These are phyloP conservation scores for Hydroisotoma schaefferi DNA, from an alignment of 2,888 invertebrate species.

Conservation along the genomic window DNA sequence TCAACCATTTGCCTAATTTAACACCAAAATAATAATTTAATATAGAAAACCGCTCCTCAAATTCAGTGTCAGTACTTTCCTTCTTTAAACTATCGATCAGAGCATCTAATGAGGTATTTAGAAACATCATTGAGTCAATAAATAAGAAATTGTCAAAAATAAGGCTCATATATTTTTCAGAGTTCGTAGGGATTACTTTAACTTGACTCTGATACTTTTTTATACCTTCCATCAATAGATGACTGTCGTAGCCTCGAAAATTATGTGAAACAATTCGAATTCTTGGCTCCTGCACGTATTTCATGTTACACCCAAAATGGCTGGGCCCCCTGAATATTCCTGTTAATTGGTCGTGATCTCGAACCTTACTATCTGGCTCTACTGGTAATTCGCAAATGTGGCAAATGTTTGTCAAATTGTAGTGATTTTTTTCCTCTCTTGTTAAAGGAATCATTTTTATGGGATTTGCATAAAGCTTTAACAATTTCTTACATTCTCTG, in stretches of 20 bases:
- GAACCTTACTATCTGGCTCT: not conserved
- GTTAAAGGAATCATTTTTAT: not conserved
- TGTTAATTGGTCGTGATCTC: constrained; percentile 16
- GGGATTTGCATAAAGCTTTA: not conserved
- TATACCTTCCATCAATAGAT: constrained; percentile 14
- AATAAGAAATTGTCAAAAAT: constrained; percentile 15
- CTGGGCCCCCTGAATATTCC: not conserved
- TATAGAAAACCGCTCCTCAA: constrained; percentile 2
- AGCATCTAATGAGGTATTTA: constrained; percentile 9
- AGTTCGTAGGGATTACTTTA: constrained; percentile 17
- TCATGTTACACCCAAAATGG: constrained; percentile 10
- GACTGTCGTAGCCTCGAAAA: not conserved
- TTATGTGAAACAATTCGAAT: constrained; percentile 10
- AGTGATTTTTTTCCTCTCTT: not conserved
- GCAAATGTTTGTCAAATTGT: not conserved
- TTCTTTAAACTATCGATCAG: constrained; percentile 15
- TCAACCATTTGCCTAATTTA: not conserved
- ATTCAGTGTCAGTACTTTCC: not conserved
- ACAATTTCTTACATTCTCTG: not conserved
- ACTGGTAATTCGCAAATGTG: not conserved
- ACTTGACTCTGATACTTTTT: constrained; percentile 9
- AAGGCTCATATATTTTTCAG: constrained; percentile 22
- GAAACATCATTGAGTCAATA: constrained; percentile 21
- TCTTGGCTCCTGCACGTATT: not conserved
- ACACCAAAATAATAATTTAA: constrained; percentile 14